Evolutionary conservation across 2,888 invertebrate species (phyloP).

Genomic region (Griposia aprilina): DNA sequence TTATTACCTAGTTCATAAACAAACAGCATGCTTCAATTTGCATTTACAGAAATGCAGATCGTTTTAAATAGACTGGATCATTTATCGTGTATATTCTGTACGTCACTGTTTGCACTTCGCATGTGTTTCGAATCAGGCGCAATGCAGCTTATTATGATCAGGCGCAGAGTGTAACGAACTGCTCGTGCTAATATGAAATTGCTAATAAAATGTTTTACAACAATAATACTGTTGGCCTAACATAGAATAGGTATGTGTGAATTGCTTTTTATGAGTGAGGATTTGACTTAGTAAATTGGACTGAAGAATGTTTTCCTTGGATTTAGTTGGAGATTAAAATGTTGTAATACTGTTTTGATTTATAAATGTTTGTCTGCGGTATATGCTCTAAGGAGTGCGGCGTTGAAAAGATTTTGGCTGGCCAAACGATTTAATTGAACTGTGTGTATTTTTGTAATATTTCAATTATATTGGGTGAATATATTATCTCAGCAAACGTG

Average conservation of each 20-base stretch:
- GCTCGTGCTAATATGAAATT: slow-evolving; percentile 69
- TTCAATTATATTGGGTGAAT: background rate
- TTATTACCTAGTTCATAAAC: slow-evolving; percentile 21
- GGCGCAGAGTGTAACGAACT: slow-evolving; percentile 69
- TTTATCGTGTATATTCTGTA: slow-evolving; percentile 35
- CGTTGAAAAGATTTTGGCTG: background rate
- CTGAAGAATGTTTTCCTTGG: slow-evolving; percentile 17
- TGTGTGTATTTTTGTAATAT: background rate
- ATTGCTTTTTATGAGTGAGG: slow-evolving; percentile 38
- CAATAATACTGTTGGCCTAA: slow-evolving; percentile 34
- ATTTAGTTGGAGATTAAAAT: background rate
- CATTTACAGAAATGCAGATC: slow-evolving; percentile 51
- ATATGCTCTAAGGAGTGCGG: background rate
- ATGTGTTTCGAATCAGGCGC: slow-evolving; percentile 77
- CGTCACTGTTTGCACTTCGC: slow-evolving; percentile 64
- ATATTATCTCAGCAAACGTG: background rate
- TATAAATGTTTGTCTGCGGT: background rate
- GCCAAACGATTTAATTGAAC: background rate
- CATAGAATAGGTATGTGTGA: slow-evolving; percentile 29
- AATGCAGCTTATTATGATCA: slow-evolving; percentile 72
- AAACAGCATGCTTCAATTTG: slow-evolving; percentile 48
- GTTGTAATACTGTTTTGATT: slow-evolving; percentile 14
- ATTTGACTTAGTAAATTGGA: slow-evolving; percentile 14
- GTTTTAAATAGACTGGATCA: slow-evolving; percentile 65
- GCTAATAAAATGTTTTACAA: slow-evolving; percentile 59